A percentile compares a stretch with the other conserved stretches of the same genome.
phyloP scores from a whole-genome alignment of 2,113 vertebrate species.

The Micronycteris hirsuta region DNA sequence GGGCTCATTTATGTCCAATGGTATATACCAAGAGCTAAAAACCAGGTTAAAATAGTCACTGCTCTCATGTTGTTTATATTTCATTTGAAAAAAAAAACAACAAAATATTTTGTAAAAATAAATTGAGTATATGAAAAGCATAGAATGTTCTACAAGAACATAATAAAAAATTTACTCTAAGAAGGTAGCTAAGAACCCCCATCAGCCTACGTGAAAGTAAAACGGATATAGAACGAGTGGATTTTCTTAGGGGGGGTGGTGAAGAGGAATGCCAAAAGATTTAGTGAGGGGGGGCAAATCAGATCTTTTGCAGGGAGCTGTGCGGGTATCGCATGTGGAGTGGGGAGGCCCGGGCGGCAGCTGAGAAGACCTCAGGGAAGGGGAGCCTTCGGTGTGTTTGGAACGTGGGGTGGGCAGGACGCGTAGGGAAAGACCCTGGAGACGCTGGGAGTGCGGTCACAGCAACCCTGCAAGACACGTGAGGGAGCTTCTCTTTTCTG shows the following conservation, averaged over 20 bases:
- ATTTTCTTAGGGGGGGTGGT: background rate
- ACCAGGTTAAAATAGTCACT: background rate
- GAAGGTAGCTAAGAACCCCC: rapidly evolving
- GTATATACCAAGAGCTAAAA: background rate
- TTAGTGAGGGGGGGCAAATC: background rate
- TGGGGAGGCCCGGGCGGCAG: background rate
- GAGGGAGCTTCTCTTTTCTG: background rate
- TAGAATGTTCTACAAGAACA: background rate
- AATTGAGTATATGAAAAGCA: background rate
- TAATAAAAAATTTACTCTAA: background rate
- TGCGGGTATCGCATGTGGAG: rapidly evolving
- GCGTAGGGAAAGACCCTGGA: rapidly evolving
- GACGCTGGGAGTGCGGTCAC: rapidly evolving
- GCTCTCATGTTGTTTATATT: background rate
- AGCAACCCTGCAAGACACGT: background rate
- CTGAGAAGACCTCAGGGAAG: too few species aligned
- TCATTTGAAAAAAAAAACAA: background rate
- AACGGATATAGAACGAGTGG: background rate
- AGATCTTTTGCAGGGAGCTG: background rate
- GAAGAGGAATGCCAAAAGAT: background rate
- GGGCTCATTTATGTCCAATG: background rate
- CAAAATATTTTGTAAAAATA: background rate
- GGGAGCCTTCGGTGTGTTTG: background rate
- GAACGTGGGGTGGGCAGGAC: background rate
- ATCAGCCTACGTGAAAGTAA: background rate